Evolutionary conservation across 92 coral and sea anemone species (phyloP).

Genomic region (Epizoanthus fatuus): DNA sequence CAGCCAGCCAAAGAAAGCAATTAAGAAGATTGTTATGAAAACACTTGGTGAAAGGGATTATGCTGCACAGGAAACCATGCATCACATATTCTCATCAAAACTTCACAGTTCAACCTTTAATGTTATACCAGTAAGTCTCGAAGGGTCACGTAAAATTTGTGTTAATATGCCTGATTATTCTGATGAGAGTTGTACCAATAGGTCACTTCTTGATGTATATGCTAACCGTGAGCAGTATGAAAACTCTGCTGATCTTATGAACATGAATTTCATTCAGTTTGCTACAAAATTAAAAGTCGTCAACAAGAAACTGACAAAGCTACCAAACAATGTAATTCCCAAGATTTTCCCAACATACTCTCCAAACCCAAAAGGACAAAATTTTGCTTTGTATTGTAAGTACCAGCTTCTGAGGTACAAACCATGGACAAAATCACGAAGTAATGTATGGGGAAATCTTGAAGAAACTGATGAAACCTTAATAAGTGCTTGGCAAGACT

Average conservation of each 20-base stretch:
- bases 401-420: conserved; percentile 74
- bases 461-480: conserved; percentile 30
- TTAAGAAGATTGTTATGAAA: conserved; percentile 68
- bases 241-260: conserved; percentile 36
- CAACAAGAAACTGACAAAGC: conserved; percentile 66
- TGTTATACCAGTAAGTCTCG: conserved; percentile 61
- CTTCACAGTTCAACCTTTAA: conserved; percentile 67
- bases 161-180: conserved; percentile 20
- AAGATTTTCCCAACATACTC: conserved; percentile 66
- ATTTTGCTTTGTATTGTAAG: conserved; percentile 66
- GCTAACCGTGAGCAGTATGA: conserved; percentile 66
- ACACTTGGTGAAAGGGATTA: conserved; percentile 71
- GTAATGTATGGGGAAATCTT: conserved; percentile 16
- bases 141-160: conserved; percentile 59
- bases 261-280: conserved; percentile 66
- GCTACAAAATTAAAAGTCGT: conserved; percentile 67
- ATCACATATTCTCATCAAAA: conserved; percentile 61
- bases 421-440: conserved; percentile 37
- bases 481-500: conserved; percentile 28
- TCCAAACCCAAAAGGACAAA: conserved; percentile 70
- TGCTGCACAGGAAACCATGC: conserved; percentile 77
- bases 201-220: conserved; percentile 71
- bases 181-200: conserved; percentile 52
- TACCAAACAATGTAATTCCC: conserved; percentile 65
- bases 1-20: conserved; percentile 62